phyloP scores from a whole-genome alignment of 2,888 invertebrate species.

The Drosophila nr. medialis region DNA sequence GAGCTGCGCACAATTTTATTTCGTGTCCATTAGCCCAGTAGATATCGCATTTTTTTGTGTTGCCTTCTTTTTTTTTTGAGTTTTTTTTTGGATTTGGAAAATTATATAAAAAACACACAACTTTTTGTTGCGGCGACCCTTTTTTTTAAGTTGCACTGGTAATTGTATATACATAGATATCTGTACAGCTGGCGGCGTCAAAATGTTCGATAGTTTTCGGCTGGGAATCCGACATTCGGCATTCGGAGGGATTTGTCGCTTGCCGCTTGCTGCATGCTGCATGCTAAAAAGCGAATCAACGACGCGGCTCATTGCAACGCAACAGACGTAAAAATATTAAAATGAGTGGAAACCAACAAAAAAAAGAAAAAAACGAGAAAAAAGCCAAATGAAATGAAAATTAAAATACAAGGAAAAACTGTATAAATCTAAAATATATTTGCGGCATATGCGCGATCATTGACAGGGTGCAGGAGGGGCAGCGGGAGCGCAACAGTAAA shows the following conservation, averaged over 20 bases:
- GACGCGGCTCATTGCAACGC: slow-evolving; percentile 84
- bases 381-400: slow-evolving; percentile 9
- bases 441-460: slow-evolving; percentile 69
- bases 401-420: slow-evolving; percentile 38
- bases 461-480: slow-evolving; percentile 33
- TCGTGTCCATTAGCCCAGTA: slow-evolving; percentile 52
- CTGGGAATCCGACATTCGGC: slow-evolving; percentile 21
- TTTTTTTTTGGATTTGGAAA: slow-evolving; percentile 25
- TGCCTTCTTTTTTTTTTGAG: background rate
- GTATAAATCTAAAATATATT: slow-evolving; percentile 67
- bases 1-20: slow-evolving; percentile 77
- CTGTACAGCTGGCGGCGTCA: slow-evolving; percentile 55
- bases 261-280: slow-evolving; percentile 26
- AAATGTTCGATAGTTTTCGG: slow-evolving; percentile 38
- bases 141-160: slow-evolving; percentile 6
- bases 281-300: slow-evolving; percentile 76
- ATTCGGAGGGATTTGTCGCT: slow-evolving; percentile 9
- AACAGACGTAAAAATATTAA: slow-evolving; percentile 83
- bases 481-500: slow-evolving; percentile 40
- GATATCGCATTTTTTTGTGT: slow-evolving; percentile 23
- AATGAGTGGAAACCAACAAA: slow-evolving; percentile 23
- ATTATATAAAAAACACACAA: slow-evolving; percentile 17
- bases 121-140: slow-evolving; percentile 25
- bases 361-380: slow-evolving; percentile 13
- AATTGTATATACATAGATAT: background rate